Evolutionary conservation across 2,113 vertebrate genomes (phyloP).

Genomic region (Malurus alboscapulatus): DNA sequence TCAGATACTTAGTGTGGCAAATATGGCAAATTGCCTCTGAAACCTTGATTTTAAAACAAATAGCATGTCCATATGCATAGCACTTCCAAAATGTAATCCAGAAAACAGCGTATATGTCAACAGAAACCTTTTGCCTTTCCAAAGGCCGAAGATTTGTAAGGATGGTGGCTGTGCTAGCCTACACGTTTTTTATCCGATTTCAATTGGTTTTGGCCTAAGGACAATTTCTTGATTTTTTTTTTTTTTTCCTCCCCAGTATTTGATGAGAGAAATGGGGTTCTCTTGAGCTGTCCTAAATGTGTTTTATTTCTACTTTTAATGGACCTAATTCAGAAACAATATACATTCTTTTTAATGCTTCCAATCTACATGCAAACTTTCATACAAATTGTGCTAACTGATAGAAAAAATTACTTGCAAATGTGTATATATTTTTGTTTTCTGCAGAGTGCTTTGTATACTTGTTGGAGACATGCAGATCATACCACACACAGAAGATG

Average conservation of each 20-base stretch:
- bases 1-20: neutral
- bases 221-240: neutral
- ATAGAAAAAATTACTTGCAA: neutral
- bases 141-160: neutral
- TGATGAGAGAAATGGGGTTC: neutral
- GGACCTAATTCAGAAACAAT: neutral
- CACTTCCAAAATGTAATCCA: neutral
- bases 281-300: neutral
- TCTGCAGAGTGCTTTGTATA: conserved; percentile 81
- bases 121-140: neutral
- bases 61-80: rapidly evolving
- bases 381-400: neutral
- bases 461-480: conserved; percentile 78
- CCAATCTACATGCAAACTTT: neutral
- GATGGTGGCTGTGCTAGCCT: neutral
- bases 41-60: neutral
- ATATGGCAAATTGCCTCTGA: neutral
- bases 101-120: neutral
- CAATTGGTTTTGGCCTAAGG: neutral
- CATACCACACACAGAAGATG: conserved; percentile 63
- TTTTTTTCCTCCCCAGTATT: neutral
- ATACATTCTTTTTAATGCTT: neutral
- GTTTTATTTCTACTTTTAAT: neutral
- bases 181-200: neutral
- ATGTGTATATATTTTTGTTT: neutral